Evolutionary conservation across 2,113 vertebrate genomes (phyloP), one percentile per base, ranked within the genome.

Genomic region (Megalops atlanticus): DNA sequence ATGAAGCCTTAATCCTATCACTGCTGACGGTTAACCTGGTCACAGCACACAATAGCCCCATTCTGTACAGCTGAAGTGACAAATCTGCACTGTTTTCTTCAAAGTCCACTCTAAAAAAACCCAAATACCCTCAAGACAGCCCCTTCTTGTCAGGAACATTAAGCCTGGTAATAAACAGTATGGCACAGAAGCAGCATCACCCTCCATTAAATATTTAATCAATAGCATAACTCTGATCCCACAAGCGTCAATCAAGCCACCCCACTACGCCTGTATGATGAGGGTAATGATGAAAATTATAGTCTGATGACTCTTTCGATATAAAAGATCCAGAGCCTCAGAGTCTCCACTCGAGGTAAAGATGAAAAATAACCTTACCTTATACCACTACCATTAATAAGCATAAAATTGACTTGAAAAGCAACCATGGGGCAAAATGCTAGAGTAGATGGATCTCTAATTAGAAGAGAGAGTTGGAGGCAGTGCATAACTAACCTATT

Each of bases 391-490:
- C 76, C 78, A 78, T 82, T 80, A 85, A 80, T 74, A 81, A 76
- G 38, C 68, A 72, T 78, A 78, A 83, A 83, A 80, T 80, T 76
- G 54, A 78, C 14, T 14, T 74, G 39, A 76, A 38, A 82, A 83
- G 82, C 83, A 80, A 82, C 81, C 40, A 39, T 43, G 27, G 35
- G 72, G 69, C 33, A 77, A 77, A 33, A 75, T 52, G 39, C 45
- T 58, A 76, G 70, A 75, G 75, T 49, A 18, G 81, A 82, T 75
- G 69, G 78, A 74, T 58, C 71, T 74, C 52, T 83, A 80, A 83
- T 87, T 88, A 78, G 69, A 72, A 79, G 33, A 49, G 72, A 83
- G 81, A 84, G 64, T 41, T 10, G 43, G 64, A 31, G 70, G 72
- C 76, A 81, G 68, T 35, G 58, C 52, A 76, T 80, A 81, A 58